Percentiles rank a stretch among this genome's conserved stretches.
phyloP scores from a whole-genome alignment of 1,140 invertebrate genomes.

The Drusus annulatus region DNA sequence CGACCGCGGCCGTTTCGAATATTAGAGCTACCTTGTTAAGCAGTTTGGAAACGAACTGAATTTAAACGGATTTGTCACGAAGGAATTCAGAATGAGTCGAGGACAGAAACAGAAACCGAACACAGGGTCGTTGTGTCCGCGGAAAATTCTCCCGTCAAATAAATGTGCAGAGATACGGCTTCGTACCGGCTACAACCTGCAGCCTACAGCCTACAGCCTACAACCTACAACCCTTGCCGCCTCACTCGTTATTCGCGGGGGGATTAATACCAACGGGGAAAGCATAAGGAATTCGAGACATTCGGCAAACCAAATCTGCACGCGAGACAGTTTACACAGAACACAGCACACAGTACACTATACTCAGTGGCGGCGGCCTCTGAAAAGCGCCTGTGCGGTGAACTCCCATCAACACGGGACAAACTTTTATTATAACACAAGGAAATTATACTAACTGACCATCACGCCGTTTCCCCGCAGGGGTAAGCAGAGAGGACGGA shows the following conservation, averaged over 20 bases:
- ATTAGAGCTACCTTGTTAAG: conserved; percentile 11
- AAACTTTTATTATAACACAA: too few relatives aligned
- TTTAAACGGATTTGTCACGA: conserved; percentile 38
- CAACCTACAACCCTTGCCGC: conserved; percentile 5
- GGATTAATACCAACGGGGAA: conserved; percentile 16
- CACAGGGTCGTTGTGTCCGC: neutral
- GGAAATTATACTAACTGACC: too few relatives aligned
- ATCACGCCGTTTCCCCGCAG: too few relatives aligned
- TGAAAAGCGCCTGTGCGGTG: too few relatives aligned
- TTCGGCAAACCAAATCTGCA: conserved; percentile 34
- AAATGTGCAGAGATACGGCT: conserved; percentile 24
- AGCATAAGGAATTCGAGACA: conserved; percentile 33
- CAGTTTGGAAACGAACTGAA: conserved; percentile 21
- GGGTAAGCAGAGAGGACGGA: too few relatives aligned
- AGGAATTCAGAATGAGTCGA: conserved; percentile 26
- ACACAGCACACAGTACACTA: too few relatives aligned
- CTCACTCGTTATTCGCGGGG: too few relatives aligned
- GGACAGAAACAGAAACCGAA: too few relatives aligned
- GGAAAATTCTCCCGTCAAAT: neutral
- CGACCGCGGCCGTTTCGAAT: neutral
- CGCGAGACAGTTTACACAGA: conserved; percentile 1
- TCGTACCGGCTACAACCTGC: neutral
- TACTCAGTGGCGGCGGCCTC: too few relatives aligned
- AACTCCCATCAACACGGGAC: too few relatives aligned
- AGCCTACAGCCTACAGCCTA: too few relatives aligned